Evolutionary conservation across 2,888 invertebrate species (phyloP), one percentile per base, ranked within the genome.

Genomic region (Arge pagana): DNA sequence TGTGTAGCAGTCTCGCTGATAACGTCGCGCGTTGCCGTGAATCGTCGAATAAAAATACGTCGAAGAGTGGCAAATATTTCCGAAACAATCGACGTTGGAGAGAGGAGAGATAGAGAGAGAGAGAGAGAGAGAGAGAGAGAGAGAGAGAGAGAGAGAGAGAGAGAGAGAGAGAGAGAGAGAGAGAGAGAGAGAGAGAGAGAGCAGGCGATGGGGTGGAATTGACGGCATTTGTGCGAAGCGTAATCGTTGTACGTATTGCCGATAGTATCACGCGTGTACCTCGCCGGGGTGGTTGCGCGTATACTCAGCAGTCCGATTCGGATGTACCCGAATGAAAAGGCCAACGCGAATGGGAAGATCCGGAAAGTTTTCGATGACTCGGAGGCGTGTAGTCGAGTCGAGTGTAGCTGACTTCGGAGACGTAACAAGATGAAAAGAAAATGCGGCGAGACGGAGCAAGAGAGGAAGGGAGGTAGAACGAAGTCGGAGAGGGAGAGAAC

Each of bases 401-500:
- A 8, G 45, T 45, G 35, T 26, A 8, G 35, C 45, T 19, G 45
- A 33, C 23, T 45, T 21, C 16, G 35, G 30, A 26, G 33, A 15
- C 28, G n/a, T 31, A 18, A 30, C 7, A 31, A 35, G 13, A 23
- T 18, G 7, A 33, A 43, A 33, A 33, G 33, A 45, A 36, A 30
- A 53, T 50, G 52, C 48, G 54, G 49, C 45, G 43, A 26, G 49
- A 35, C 24, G 30, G 39, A 15, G 43, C 42, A 37, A 42, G 49
- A 40, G 45, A 43, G 45, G 24, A 37, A 33, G 48, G 48, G 52
- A 53, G 16, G 48, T 48, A 39, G 66, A 70, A 54, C 66, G 63
- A 54, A 66, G 63, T 61, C 60, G 59, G 63, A 64, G 62, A 35
- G 36, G 48, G 19, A 36, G 51, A 51, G 45, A 58, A 59, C 65